These are phyloP conservation scores for Achroia grisella DNA, from an alignment of 1,140 invertebrate genomes.

Conservation along the genomic window DNA sequence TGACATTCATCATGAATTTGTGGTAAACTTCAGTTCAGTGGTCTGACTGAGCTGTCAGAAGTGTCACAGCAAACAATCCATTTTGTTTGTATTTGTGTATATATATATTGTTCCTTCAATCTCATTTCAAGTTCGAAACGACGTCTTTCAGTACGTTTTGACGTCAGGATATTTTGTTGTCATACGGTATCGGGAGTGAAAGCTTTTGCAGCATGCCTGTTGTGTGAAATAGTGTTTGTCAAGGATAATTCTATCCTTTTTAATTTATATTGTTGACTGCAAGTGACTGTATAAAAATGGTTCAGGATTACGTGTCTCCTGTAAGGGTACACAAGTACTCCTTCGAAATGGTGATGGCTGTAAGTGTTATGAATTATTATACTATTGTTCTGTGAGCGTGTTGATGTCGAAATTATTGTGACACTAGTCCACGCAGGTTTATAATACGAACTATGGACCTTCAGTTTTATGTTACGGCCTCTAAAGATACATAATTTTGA, in stretches of 20 bases:
- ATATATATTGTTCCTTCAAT: conserved; percentile 11
- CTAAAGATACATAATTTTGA: too few species aligned
- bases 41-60: too few species aligned
- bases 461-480: too few species aligned
- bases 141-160: conserved; percentile 28
- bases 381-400: too few species aligned
- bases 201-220: conserved; percentile 42
- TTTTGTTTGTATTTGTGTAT: too few species aligned
- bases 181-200: conserved; percentile 42
- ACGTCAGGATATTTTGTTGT: conserved; percentile 48
- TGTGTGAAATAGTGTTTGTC: conserved; percentile 34
- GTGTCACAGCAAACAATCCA: conserved; percentile 33
- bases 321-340: conserved; percentile 97
- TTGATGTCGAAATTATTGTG: too few species aligned
- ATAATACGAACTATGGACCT: too few species aligned
- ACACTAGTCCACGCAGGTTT: too few species aligned
- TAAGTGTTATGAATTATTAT: conserved; percentile 74
- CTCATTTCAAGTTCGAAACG: conserved; percentile 28
- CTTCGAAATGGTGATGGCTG: conserved; percentile 97
- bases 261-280: conserved; percentile 27
- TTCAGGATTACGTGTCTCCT: conserved; percentile 97
- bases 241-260: conserved; percentile 39
- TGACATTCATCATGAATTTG: conserved; percentile 9
- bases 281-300: conserved; percentile 79
- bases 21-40: conserved; percentile 27